Evolutionary conservation across 2,888 invertebrate species (phyloP), one percentile per base, ranked within the genome.

Genomic region (Chirona hameri): DNA sequence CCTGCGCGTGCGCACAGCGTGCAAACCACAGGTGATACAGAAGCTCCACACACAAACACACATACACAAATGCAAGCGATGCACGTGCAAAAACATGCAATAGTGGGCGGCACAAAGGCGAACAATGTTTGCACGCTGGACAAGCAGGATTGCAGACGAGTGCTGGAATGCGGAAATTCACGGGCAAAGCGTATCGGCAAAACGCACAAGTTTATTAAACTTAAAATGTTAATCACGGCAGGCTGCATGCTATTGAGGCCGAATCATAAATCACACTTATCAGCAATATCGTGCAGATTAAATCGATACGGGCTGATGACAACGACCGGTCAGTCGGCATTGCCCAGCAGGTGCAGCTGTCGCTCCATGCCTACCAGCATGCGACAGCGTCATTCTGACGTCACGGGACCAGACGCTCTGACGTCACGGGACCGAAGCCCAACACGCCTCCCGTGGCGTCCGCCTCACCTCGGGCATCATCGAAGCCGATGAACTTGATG

Each of bases 401-500:
- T 91, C 0, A 90, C 92, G 81, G 21, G 18, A 24, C 57, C 57
- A 24, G 3, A 60, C 72, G 18, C n/a, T n/a, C n/a, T n/a, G n/a
- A n/a, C n/a, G n/a, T n/a, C n/a, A n/a, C n/a, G n/a, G n/a, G n/a
- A n/a, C n/a, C 52, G 79, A 39, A 39, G 76, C 48, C 60, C 48
- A n/a, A 55, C 46, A 39, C 65, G 79, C 12, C 24, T 39, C 76
- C 31, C 57, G n/a, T n/a, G n/a, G 60, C 31, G n/a, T 52, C 72
- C 82, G 65, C 82, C 84, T 82, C 86, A 91, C 91, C 89, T 88
- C 91, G 90, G 18, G 91, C 90, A 31, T 90, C 88, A 86, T 90
- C 90, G 86, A 91, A 91, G 57, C 91, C 90, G 83, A 89, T 84
- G 87, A 91, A 91, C 87, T 91, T 91, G 86, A 91, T 90, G 0